Conservation (phyloP, 2,888 invertebrate species). For the Nomada flava region DNA sequence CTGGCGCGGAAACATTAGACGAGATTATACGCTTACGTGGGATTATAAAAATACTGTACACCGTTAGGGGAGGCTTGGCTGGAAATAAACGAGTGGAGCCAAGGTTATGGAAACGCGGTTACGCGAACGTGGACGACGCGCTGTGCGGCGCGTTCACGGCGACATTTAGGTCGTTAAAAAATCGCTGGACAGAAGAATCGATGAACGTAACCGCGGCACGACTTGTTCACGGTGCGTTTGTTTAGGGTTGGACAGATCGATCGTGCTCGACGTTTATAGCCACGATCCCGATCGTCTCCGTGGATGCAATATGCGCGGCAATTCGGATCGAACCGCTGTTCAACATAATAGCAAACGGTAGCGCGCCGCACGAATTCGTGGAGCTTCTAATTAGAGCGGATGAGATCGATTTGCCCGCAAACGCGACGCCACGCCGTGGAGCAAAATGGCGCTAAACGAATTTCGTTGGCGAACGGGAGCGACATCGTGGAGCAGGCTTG, state of each 20-base stretch:
- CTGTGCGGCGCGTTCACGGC: not conserved
- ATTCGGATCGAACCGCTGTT: conserved; percentile 48
- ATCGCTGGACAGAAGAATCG: conserved; percentile 40
- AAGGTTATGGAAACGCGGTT: conserved; percentile 50
- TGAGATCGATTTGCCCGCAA: conserved; percentile 62
- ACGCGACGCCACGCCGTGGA: conserved; percentile 14
- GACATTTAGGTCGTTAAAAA: conserved; percentile 52
- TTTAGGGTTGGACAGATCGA: conserved; percentile 31
- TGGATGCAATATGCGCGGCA: conserved; percentile 42
- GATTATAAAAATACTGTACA: conserved; percentile 54
- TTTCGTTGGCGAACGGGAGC: not conserved
- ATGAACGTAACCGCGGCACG: conserved; percentile 17
- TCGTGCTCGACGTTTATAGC: conserved; percentile 26
- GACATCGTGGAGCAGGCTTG: not conserved
- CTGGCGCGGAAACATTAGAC: conserved; percentile 39
- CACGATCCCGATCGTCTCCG: conserved; percentile 10
- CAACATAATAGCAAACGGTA: conserved; percentile 46
- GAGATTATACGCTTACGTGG: conserved; percentile 47
- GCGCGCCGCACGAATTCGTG: conserved; percentile 50
- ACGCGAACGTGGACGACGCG: conserved; percentile 3
- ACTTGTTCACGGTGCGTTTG: conserved; percentile 35
- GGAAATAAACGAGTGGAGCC: conserved; percentile 47
- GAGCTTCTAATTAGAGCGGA: conserved; percentile 64
- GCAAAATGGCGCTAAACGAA: conserved; percentile 36
- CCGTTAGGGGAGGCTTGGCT: conserved; percentile 42